phyloP scores from a whole-genome alignment of 2,797 vertebrate species.

The Yasuhikotakia modesta region DNA sequence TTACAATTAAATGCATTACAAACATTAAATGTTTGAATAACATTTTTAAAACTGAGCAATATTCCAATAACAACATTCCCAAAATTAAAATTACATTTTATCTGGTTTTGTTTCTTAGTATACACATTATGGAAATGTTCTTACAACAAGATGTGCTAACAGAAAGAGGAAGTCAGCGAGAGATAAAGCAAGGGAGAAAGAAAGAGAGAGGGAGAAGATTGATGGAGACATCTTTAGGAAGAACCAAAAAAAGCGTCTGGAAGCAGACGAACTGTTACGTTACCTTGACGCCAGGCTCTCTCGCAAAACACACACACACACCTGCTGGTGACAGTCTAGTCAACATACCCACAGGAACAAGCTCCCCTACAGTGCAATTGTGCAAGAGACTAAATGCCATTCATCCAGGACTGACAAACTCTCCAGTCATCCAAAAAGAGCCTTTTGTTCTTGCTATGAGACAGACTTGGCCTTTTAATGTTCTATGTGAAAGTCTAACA shows the following conservation, averaged over 20 bases:
- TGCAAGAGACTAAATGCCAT: constrained; percentile 26
- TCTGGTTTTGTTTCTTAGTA: no score
- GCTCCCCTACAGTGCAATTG: constrained; percentile 34
- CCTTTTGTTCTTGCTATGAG: background rate
- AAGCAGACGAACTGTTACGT: constrained; percentile 35
- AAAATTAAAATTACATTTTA: no score
- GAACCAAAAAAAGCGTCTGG: constrained; percentile 41
- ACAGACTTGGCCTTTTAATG: constrained; percentile 1
- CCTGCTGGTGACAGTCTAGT: constrained; percentile 46
- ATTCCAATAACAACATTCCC: no score
- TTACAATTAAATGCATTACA: no score
- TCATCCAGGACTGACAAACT: background rate
- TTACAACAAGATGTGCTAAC: background rate
- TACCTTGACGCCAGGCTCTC: constrained; percentile 29
- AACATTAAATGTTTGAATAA: no score
- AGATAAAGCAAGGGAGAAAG: background rate
- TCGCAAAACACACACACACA: constrained; percentile 38
- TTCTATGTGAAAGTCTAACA: background rate
- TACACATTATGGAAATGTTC: no score
- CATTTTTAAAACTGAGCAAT: no score
- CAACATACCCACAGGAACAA: constrained; percentile 31
- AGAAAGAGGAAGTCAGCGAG: background rate
- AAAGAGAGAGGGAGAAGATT: constrained; percentile 12
- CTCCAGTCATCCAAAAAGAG: background rate
- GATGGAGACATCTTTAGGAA: constrained; percentile 42